Evolutionary conservation across 2,797 vertebrate species (phyloP), one percentile per base, ranked within the genome.

Genomic region (Petrocephalus sullivani): DNA sequence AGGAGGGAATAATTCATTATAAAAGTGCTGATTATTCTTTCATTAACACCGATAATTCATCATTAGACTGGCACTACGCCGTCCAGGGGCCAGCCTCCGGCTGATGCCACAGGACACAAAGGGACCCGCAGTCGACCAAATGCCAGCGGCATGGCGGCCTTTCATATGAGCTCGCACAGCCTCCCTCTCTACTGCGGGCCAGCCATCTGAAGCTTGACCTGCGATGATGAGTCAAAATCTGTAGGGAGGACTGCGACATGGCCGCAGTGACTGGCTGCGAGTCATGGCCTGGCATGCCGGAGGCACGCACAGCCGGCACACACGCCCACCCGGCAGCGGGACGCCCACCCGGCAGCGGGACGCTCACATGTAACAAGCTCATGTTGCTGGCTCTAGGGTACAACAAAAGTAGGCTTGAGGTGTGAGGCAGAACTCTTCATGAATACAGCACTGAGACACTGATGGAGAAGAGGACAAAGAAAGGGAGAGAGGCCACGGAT

Each of bases 11-110:
- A 84, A 88, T 84, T 85, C 82, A 88, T 88, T 85, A 85, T 56
- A 88, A 88, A 88, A 86, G 82, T 61, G 57, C 87, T 88, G 87
- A 88, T 88, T 85, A 88, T 88, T 88, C 82, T 88, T 88, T 88
- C 87, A 88, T 88, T 88, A 85, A 37, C 57, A 16, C 87, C 83
- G 57, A 85, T 85, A 84, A 88, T 67, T 88, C 81, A 88, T 88
- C 87, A 88, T 88, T 85, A 85, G 87, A 14, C 57, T 4, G 83
- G 53, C 46, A 21, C 81, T 33, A 23, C 57, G 54, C 81, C 4
- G 49, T 88, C 81, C 87, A 85, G 14, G 61, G 49, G 57, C 81
- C 23, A 2, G 78, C 78, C 23, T 51, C 41, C 21, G 82, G 81
- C 23, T 67, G 78, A 84, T 54, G 49, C 58, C 41, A 85, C 7